Evolutionary conservation across 1,140 invertebrate species (phyloP).

Genomic region (Temnothorax nylanderi): DNA sequence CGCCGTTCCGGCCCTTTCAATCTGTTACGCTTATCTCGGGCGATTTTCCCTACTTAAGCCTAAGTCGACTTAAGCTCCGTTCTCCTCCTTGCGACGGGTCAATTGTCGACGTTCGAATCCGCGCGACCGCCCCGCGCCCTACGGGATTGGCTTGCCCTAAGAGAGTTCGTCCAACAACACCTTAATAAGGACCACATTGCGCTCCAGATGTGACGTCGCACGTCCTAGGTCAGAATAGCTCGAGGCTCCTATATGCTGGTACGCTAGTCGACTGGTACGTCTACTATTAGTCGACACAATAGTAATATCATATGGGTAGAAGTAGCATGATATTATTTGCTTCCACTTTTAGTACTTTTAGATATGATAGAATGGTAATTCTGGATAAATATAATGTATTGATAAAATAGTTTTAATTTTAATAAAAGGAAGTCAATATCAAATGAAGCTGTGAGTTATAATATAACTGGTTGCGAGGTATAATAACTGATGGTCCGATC

Average conservation of each 20-base stretch:
- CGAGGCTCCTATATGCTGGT: background rate
- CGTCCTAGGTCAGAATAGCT: slow-evolving; percentile 32
- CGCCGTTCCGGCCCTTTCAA: slow-evolving; percentile 48
- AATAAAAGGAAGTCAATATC: background rate
- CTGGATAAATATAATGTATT: background rate
- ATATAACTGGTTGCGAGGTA: background rate
- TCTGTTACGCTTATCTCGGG: slow-evolving; percentile 60
- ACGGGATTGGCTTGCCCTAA: slow-evolving; percentile 2
- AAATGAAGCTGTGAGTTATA: background rate
- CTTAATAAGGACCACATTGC: slow-evolving; percentile 33
- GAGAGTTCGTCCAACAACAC: slow-evolving; percentile 34
- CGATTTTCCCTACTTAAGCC: slow-evolving; percentile 62
- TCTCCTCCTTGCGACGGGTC: slow-evolving; percentile 50
- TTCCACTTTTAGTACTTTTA: background rate
- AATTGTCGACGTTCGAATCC: slow-evolving; percentile 61
- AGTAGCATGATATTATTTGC: background rate
- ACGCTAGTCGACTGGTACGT: background rate
- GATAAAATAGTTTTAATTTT: background rate
- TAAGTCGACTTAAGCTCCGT: slow-evolving; percentile 60
- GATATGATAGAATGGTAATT: background rate
- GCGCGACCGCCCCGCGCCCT: slow-evolving; percentile 16
- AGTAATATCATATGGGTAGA: background rate
- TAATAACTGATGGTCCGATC: background rate
- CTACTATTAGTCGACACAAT: background rate
- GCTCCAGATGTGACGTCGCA: slow-evolving; percentile 42